Base-by-base conservation (phyloP, 2,113 vertebrate species). In the Apteryx owenii region DNA sequence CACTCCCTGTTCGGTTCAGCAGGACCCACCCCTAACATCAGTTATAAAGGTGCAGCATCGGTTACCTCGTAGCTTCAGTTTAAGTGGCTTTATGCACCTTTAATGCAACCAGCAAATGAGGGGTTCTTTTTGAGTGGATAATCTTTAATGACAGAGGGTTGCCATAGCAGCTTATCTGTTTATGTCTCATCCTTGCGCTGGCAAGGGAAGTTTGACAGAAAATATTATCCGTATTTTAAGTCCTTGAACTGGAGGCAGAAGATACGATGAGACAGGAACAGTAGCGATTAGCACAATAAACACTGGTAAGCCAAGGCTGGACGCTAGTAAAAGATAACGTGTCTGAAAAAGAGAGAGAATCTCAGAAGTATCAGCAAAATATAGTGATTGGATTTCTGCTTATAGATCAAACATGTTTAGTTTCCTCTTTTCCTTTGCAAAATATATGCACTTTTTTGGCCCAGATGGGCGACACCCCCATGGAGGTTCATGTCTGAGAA, bases 221-320 rank as follows among this genome's bases (percentile, higher is more conserved):
- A 58, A 31, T 3, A 2, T 0, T 21, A 2, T 26, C 53, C 56
- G 15, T 40, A 28, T 26, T 60, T 5, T 12, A 40, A 69, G 53
- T 12, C 61, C 6, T 0, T 23, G 65, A 46, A 1, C 11, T 28
- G 9, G 10, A 20, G 38, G 4, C 7, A 4, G 28, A 2, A 46
- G 53, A 23, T 13, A 3, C 1, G 0, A 1, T 10, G 73, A 51
- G 28, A 3, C 0, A 1, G 2, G 56, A 60, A 33, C 56, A 58
- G 28, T 25, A 60, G 18, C 7, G 46, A 33, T 28, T 4, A 5
- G 18, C 56, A 13, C 1, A 2, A 69, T 0, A 4, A 76, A 53
- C 31, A 42, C 14, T 0, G 1, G 33, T 54, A 15, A 11, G 50
- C 29, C 54, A n/a, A 60, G 58, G 33, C n/a, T 61, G 38, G 56